Percentiles rank a stretch among this genome's conserved stretches.
Conservation (phyloP, 35 echinoderm and acorn worm genomes). For the Anneissia japonica region DNA sequence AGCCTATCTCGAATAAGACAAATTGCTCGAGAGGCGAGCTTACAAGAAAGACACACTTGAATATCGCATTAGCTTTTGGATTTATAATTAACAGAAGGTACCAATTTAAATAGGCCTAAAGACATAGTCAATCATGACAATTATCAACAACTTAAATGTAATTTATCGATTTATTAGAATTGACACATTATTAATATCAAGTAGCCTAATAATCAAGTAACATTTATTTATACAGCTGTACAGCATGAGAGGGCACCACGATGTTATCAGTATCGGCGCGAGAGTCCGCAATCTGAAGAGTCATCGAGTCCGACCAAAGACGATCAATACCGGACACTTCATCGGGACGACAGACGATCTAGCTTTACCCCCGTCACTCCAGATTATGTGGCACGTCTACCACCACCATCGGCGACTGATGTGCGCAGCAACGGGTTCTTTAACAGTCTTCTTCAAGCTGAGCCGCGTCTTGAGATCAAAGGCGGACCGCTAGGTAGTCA, state of each 20-base stretch:
- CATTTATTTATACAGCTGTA: slow-evolving; percentile 50
- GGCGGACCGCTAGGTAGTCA: background rate
- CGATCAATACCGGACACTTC: slow-evolving; percentile 3
- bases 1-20: too few relatives aligned
- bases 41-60: too few relatives aligned
- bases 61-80: too few relatives aligned
- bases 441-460: slow-evolving; percentile 24
- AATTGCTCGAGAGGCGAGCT: too few relatives aligned
- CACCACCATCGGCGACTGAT: background rate
- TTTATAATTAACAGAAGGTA: too few relatives aligned
- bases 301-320: slow-evolving; percentile 9
- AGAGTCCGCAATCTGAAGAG: slow-evolving; percentile 21
- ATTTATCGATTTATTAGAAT: too few relatives aligned
- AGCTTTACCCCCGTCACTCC: slow-evolving; percentile 46
- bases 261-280: slow-evolving; percentile 44
- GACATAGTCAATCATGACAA: too few relatives aligned
- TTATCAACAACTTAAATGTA: too few relatives aligned
- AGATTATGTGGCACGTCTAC: slow-evolving; percentile 25
- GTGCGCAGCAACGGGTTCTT: slow-evolving; percentile 16
- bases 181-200: too few relatives aligned
- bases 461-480: slow-evolving; percentile 7
- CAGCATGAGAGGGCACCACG: slow-evolving; percentile 92
- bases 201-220: too few relatives aligned
- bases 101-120: too few relatives aligned
- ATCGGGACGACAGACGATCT: slow-evolving; percentile 23